These are phyloP conservation scores for Drosophila repletoides DNA, from an alignment of 1,140 invertebrate genomes.

Conservation along the genomic window DNA sequence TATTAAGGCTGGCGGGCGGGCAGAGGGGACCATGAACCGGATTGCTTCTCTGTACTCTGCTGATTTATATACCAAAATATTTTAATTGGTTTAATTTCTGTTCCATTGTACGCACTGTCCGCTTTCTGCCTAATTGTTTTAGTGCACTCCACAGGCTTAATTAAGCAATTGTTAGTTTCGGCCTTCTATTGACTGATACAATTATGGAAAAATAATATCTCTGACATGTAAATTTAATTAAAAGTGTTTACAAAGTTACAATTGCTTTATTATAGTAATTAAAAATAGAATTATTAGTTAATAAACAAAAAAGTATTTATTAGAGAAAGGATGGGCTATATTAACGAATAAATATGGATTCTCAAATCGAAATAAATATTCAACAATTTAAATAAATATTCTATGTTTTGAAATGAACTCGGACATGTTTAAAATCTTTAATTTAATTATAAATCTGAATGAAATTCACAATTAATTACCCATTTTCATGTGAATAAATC, in stretches of 20 bases:
- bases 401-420: no score
- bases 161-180: constrained; percentile 9
- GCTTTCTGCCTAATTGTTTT: constrained; percentile 32
- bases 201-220: neutral
- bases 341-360: no score
- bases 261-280: neutral
- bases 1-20: neutral
- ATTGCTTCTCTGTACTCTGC: constrained; percentile 1
- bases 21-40: neutral
- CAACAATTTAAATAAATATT: no score
- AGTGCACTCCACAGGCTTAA: constrained; percentile 5
- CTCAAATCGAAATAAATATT: no score
- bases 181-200: neutral
- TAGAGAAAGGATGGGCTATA: no score
- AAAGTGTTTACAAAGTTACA: constrained; percentile 11
- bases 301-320: neutral
- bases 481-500: constrained; percentile 1
- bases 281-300: neutral
- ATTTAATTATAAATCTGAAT: no score
- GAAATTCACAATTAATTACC: neutral
- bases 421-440: no score
- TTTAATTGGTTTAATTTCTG: constrained; percentile 50
- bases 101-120: neutral
- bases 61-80: constrained; percentile 54
- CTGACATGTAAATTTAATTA: constrained; percentile 36